Percentiles rank a stretch among this genome's conserved stretches.
phyloP scores from a whole-genome alignment of 2,888 invertebrate genomes.

The Morinoia aosen region DNA sequence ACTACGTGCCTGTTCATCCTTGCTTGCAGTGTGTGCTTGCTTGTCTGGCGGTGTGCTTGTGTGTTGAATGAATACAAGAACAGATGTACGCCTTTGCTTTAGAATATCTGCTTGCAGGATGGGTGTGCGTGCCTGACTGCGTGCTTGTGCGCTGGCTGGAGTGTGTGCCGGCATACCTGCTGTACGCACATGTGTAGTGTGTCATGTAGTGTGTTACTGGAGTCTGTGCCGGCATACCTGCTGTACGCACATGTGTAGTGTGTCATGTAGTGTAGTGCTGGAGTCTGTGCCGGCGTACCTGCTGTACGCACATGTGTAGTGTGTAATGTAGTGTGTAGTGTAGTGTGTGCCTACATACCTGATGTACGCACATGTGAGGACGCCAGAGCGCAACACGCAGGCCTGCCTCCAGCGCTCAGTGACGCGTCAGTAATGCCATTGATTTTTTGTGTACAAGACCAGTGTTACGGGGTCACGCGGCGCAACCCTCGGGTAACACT shows the following conservation, averaged over 20 bases:
- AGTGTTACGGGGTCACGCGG: conserved; percentile 39
- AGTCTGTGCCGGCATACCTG: too few relatives aligned
- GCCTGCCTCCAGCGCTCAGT: not conserved
- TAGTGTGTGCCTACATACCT: not conserved
- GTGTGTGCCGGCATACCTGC: not conserved
- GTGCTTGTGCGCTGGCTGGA: not conserved
- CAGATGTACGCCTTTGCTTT: not conserved
- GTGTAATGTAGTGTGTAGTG: too few relatives aligned
- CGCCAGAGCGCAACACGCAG: not conserved
- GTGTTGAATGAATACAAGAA: too few relatives aligned
- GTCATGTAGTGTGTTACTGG: not conserved
- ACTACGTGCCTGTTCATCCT: not conserved
- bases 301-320: too few relatives aligned
- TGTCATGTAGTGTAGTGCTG: too few relatives aligned
- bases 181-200: not conserved
- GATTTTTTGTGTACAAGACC: not conserved
- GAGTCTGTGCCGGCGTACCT: too few relatives aligned
- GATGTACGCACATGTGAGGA: not conserved
- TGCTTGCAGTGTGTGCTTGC: too few relatives aligned
- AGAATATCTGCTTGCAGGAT: not conserved
- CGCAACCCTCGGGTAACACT: conserved; percentile 12
- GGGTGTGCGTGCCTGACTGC: not conserved
- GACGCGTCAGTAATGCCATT: conserved; percentile 44
- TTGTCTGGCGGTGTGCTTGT: too few relatives aligned
- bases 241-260: too few relatives aligned